Evolutionary conservation across 2,888 invertebrate species (phyloP).

Genomic region (Schizaphis graminum): DNA sequence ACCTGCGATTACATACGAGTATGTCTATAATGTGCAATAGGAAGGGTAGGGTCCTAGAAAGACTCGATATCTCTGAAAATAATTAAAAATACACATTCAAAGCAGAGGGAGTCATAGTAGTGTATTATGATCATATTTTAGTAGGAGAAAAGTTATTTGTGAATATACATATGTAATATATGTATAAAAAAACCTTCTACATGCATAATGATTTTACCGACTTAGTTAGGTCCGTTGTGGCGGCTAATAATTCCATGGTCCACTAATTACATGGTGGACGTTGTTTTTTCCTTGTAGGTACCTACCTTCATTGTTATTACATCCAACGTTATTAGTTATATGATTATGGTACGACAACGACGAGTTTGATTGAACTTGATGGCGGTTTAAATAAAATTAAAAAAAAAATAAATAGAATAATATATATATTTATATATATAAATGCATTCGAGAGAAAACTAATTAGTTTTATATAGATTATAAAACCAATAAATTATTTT

Average conservation of each 20-base stretch:
- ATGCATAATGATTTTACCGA: slow-evolving; percentile 60
- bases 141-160: slow-evolving; percentile 55
- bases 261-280: slow-evolving; percentile 62
- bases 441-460: neutral
- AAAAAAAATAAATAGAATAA: slow-evolving; percentile 24
- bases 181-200: slow-evolving; percentile 46
- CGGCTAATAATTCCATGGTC: slow-evolving; percentile 61
- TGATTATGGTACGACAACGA: slow-evolving; percentile 36
- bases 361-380: slow-evolving; percentile 44
- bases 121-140: neutral
- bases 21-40: slow-evolving; percentile 44
- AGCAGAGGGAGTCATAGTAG: slow-evolving; percentile 15
- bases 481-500: neutral
- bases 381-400: slow-evolving; percentile 34
- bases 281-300: slow-evolving; percentile 38
- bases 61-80: slow-evolving; percentile 58
- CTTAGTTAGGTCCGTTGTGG: slow-evolving; percentile 36
- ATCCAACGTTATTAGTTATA: slow-evolving; percentile 57
- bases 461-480: slow-evolving; percentile 14
- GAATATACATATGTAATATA: neutral
- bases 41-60: slow-evolving; percentile 20
- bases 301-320: slow-evolving; percentile 50
- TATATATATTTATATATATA: neutral
- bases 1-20: slow-evolving; percentile 52
- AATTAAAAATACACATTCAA: slow-evolving; percentile 58